Evolutionary conservation across 2,797 vertebrate species (phyloP), one percentile per base, ranked within the genome.

Genomic region (Poecilia picta): DNA sequence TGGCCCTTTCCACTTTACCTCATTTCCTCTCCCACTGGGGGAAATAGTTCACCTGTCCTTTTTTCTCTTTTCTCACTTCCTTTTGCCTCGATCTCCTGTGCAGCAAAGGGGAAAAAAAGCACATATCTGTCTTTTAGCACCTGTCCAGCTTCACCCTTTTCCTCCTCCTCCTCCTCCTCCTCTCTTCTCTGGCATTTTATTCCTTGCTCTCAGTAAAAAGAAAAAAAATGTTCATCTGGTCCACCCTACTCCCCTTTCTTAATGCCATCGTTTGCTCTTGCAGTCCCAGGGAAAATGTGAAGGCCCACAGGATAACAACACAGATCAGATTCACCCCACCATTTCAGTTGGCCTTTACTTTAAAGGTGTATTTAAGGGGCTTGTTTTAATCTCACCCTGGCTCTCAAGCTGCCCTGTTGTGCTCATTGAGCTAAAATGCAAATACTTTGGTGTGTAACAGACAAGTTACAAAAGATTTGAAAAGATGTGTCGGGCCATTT

Each of bases 31-130:
- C 87, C 91, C 87, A 87, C 89, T 90, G 87, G 90, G 91, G 90
- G 85, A 92, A 91, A 94, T 94, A 94, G 93, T 94, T 94, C 93
- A 94, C 90, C 91, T 93, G 89, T 92, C 86, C 80, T 53, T 88
- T 89, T 86, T 76, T 79, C 66, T 87, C 77, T 82, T 83, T 75
- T 72, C 68, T 75, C 75, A 45, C 55, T 73, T 70, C 36, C 75
- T 84, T 74, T 82, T 82, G 79, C 83, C 72, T 78, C 83, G 84
- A 86, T 87, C 87, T 91, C 87, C 86, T 64, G 80, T 83, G 86
- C 76, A 76, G 84, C 64, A 77, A 70, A n/a, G 41, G 83, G 81
- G 78, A 41, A 73, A 80, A 84, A 80, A 78, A 80, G 77, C 82
- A 88, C 92, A 93, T 91, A 92, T 93, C 88, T 94, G 91, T 91